Evolutionary conservation across 2,113 vertebrate genomes (phyloP), one percentile per base, ranked within the genome.

Genomic region (Carettochelys insculpta): DNA sequence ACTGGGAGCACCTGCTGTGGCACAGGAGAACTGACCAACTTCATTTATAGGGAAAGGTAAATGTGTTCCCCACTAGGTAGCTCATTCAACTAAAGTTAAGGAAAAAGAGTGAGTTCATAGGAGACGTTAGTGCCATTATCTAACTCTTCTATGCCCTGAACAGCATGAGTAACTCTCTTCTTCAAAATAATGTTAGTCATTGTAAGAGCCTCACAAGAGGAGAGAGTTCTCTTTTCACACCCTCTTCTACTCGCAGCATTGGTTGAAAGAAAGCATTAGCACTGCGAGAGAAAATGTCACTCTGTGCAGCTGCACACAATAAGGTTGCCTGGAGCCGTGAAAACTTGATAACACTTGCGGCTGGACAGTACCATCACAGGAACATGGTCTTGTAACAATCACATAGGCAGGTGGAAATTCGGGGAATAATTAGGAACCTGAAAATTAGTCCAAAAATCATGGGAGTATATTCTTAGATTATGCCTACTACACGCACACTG

Each of bases 141-240:
- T 92, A 19, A 78, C 53, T 85, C 81, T 78, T n/a, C 14, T 80
- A n/a, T 77, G 41, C 22, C 9, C 3, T 78, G 43, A 90, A 41
- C 53, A 82, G 58, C 47, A 81, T 53, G 17, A 92, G 88, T 95
- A 16, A 87, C 51, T 94, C 65, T 76, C 76, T 78, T 94, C 85
- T 92, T 80, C 92, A 91, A 82, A 94, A 54, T 11, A 68, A 71
- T 83, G 87, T 88, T 92, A 94, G 56, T 90, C 20, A 81, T 90
- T 14, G 81, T 92, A 88, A 91, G 90, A 93, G 77, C 86, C 27
- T 48, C 17, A 4, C 45, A 83, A 45, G 48, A 86, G 58, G 80
- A 68, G 43, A n/a, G 50, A 41, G 13, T 76, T 87, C 91, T 94
- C 80, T 93, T 95, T 92, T 92, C 84, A 76, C 27, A 5, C 90